Evolutionary conservation across 2,888 invertebrate genomes (phyloP).

Genomic region (Eupithecia centaureata): DNA sequence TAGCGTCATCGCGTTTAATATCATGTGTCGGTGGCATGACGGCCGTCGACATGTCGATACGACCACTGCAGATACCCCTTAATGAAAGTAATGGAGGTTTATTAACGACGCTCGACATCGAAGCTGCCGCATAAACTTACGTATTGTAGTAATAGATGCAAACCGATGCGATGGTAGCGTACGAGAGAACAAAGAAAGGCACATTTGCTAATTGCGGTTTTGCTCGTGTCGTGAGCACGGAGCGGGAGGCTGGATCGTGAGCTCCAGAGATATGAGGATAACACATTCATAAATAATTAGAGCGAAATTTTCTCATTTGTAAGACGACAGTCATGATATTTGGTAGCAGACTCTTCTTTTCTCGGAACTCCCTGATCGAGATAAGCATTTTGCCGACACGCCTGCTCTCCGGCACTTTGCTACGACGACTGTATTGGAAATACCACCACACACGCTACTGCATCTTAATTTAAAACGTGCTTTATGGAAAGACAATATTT

Average conservation of each 20-base stretch:
- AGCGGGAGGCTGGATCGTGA: constrained; percentile 82
- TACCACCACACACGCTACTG: constrained; percentile 40
- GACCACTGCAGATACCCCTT: constrained; percentile 49
- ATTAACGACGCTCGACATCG: constrained; percentile 75
- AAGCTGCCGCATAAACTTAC: constrained; percentile 56
- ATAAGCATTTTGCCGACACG: constrained; percentile 77
- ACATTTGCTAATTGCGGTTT: constrained; percentile 84
- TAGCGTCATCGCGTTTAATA: constrained; percentile 82
- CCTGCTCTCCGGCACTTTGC: constrained; percentile 71
- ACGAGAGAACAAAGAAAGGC: constrained; percentile 83
- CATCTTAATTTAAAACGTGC: constrained; percentile 33
- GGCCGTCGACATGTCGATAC: constrained; percentile 70
- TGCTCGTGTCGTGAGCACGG: constrained; percentile 83
- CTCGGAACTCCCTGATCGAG: constrained; percentile 77
- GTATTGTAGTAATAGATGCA: constrained; percentile 74
- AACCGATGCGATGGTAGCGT: constrained; percentile 71
- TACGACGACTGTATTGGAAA: constrained; percentile 58
- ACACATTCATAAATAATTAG: constrained; percentile 85
- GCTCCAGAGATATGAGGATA: constrained; percentile 82
- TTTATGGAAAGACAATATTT: constrained; percentile 28
- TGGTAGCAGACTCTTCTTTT: constrained; percentile 78
- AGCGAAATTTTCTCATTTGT: constrained; percentile 85
- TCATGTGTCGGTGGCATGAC: constrained; percentile 80
- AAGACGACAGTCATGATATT: constrained; percentile 84
- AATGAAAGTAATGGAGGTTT: constrained; percentile 84